Base-by-base conservation (phyloP, 2,113 vertebrate genomes). In the Glaucomys volans region DNA sequence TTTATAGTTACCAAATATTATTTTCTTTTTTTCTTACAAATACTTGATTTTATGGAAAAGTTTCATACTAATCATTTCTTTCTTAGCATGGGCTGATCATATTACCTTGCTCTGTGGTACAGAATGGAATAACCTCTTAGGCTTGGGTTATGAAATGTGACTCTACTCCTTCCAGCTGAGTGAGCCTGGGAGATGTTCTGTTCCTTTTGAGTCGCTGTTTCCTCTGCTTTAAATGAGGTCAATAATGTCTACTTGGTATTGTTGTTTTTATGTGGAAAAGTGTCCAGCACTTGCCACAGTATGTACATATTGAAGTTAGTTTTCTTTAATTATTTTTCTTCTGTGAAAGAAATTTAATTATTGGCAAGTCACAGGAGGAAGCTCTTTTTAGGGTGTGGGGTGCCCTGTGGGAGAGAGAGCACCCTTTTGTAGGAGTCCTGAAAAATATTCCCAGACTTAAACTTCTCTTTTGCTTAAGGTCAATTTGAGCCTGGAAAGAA, bases 61-160 rank as follows among this genome's bases (percentile, higher is more conserved):
- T 84, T 28, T 28, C 26, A 12, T 42, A 54, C 74, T 87, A 54
- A 42, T 77, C 69, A 72, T 85, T 82, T 89, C n/a, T 95, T 88
- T n/a, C 67, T 82, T 85, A 67, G 10, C 47, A 67, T 76, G 64
- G 35, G 32, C 4, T 50, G n/a, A 67, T 52, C 30, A 11, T 77
- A 28, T 81, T 57, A 66, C 32, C 16, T 50, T 74, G 12, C 32
- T 30, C 47, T 87, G 28, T 64, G 77, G 20, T 47, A 6, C 52
- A 74, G 32, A 62, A 67, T 69, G 12, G 22, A 85, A 93, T 81
- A 44, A 57, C 28, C 67, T 37, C 66, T 28, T 75, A 67, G 87
- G 77, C 44, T 32, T 89, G 24, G 54, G 64, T 83, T 67, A 87
- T 71, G 83, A 95, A 79, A 57, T 40, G 54, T 84, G 74, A 84